phyloP scores from a whole-genome alignment of 2,113 vertebrate species.

The Thymallus thymallus region DNA sequence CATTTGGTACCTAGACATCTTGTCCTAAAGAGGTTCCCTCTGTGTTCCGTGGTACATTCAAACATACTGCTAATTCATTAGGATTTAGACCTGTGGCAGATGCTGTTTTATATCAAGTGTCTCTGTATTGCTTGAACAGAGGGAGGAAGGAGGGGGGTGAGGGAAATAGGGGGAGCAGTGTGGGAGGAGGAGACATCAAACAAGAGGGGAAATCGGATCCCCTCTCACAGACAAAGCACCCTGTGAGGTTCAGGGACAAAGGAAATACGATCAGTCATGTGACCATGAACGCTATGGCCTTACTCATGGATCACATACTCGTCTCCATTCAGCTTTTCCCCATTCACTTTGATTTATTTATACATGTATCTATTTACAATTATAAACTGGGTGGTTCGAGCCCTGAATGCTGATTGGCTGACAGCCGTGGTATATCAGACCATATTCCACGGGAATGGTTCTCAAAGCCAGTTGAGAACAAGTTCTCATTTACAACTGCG shows the following conservation, averaged over 20 bases:
- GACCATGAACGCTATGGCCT: slow-evolving; percentile 52
- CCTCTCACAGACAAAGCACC: slow-evolving; percentile 52
- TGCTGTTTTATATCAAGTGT: slow-evolving; percentile 54
- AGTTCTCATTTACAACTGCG: too few relatives aligned
- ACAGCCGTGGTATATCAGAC: too few relatives aligned
- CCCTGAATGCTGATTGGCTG: too few relatives aligned
- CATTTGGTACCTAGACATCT: not conserved
- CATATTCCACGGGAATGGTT: too few relatives aligned
- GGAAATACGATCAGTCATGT: slow-evolving; percentile 57
- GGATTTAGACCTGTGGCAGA: slow-evolving; percentile 31
- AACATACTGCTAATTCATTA: slow-evolving; percentile 18
- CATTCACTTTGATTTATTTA: slow-evolving; percentile 1
- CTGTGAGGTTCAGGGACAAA: slow-evolving; percentile 59
- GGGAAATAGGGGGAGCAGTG: slow-evolving; percentile 15
- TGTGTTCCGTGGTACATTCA: slow-evolving; percentile 37
- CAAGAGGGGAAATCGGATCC: slow-evolving; percentile 61
- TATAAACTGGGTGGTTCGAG: too few relatives aligned
- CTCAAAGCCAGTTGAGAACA: too few relatives aligned
- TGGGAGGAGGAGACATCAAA: slow-evolving; percentile 70
- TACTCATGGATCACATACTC: slow-evolving; percentile 40
- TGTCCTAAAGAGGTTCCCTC: slow-evolving; percentile 27
- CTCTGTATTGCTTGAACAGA: slow-evolving; percentile 24
- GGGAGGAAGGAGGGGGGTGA: slow-evolving; percentile 14
- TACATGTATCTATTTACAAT: not conserved
- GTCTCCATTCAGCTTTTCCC: slow-evolving; percentile 60